Evolutionary conservation across 1,140 invertebrate genomes (phyloP).

Genomic region (Glossosoma conforme): DNA sequence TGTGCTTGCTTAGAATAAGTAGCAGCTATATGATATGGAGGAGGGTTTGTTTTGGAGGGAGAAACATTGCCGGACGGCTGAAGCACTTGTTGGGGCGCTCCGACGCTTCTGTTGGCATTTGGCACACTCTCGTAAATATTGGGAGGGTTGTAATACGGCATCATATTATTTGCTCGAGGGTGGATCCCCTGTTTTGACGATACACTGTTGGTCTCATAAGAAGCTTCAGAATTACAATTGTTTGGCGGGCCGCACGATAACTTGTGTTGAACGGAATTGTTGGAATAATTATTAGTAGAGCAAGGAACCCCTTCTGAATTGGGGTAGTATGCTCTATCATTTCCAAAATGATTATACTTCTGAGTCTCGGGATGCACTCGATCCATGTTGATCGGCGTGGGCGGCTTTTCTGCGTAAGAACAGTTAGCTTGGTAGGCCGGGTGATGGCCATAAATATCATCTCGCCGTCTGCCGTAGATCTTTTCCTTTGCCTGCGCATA

Average conservation of each 20-base stretch:
- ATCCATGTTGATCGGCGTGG: not conserved
- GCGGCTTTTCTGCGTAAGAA: constrained; percentile 30
- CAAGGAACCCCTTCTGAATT: constrained; percentile 4
- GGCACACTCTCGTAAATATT: constrained; percentile 23
- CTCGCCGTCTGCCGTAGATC: constrained; percentile 41
- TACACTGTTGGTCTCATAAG: constrained; percentile 20
- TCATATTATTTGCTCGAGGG: constrained; percentile 5
- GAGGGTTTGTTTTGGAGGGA: constrained; percentile 44
- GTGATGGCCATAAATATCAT: constrained; percentile 44
- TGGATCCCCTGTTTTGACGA: constrained; percentile 24
- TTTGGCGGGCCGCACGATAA: not conserved
- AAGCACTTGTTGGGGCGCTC: constrained; percentile 34
- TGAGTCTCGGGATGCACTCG: constrained; percentile 44
- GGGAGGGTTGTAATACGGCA: constrained; percentile 15
- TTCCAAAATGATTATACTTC: constrained; percentile 17
- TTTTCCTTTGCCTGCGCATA: constrained; percentile 45
- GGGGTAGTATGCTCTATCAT: constrained; percentile 6
- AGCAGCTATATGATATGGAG: constrained; percentile 49
- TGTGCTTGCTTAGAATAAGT: constrained; percentile 52
- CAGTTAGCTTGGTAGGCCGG: constrained; percentile 35
- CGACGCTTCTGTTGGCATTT: constrained; percentile 7
- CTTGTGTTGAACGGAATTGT: not conserved
- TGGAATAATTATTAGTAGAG: not conserved
- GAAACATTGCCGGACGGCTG: constrained; percentile 38
- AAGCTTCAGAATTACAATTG: constrained; percentile 8